Evolutionary conservation across 2,113 vertebrate species (phyloP), one percentile per base, ranked within the genome.

Genomic region (Pogonocichla stellata): DNA sequence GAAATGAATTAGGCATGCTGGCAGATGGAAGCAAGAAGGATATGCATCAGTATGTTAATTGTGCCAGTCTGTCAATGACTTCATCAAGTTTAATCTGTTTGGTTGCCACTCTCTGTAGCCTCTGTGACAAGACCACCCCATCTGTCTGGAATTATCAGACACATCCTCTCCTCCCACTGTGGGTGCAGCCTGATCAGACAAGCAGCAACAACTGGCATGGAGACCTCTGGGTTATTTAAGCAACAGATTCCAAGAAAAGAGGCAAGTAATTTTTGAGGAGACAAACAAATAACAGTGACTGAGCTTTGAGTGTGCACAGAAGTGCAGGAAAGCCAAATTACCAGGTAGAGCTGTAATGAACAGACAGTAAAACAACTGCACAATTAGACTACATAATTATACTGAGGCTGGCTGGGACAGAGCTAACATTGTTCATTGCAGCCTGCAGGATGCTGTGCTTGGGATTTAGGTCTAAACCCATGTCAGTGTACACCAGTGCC

Each of bases 41-140:
- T 69, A 72, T 53, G 43, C 58, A 82, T 83, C 92, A 91, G 67
- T 85, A 86, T 95, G 91, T 92, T 97, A 96, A 95, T 96, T 93
- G 89, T 78, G 45, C 5, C 26, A 94, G 66, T 78, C 93, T 94
- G 80, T 92, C 92, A 88, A 78, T 57, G 69, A 91, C 87, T 95
- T 94, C 85, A 95, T 96, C 73, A 74, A 83, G 72, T 94, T 83
- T 93, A 96, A 96, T 92, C 66, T 87, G n/a, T 92, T 94, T 80
- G 81, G 80, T 80, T 95, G 90, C 53, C 71, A 42, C 43, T 87
- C 53, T 92, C 79, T 3, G 3, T 42, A 86, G 45, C 84, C 73
- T 86, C 73, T 85, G 60, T 91, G 77, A 82, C 73, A 94, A 95
- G 56, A 97, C 67, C 79, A 85, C 48, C 87, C 92, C 85, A 91